Base-by-base conservation (phyloP, 2,888 invertebrate species). In the Pristionchus japonicus region DNA sequence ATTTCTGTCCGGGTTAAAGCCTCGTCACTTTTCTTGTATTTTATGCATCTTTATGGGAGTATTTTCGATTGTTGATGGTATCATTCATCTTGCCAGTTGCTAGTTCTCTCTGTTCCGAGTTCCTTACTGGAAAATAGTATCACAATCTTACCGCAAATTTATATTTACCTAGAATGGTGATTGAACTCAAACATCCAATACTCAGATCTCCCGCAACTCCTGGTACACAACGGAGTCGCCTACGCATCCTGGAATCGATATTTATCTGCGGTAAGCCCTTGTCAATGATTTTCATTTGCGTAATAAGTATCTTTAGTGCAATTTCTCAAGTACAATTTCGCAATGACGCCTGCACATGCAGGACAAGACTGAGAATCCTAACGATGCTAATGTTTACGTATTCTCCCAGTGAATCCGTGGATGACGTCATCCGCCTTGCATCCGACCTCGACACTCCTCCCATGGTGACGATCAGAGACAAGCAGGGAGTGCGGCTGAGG, bases 131-230 rank as follows among this genome's bases (percentile, higher is more conserved):
- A n/a, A n/a, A n/a, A n/a, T n/a, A n/a, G n/a, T n/a, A n/a, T n/a
- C n/a, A n/a, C n/a, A n/a, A n/a, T n/a, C n/a, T n/a, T n/a, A n/a
- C n/a, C n/a, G n/a, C n/a, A n/a, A n/a, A n/a, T n/a, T n/a, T n/a
- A n/a, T n/a, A n/a, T n/a, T n/a, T n/a, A n/a, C n/a, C n/a, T n/a
- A n/a, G n/a, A n/a, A n/a, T n/a, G n/a, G n/a, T n/a, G n/a, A n/a
- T 17, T 23, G 40, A 34, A 31, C 4, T 80, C 49, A 61, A 31
- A 11, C 15, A 61, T 37, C n/a, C 15, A 20, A 13, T 80, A 34
- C n/a, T 9, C 88, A 92, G 92, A 90, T 92, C 87, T 88, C 91
- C 20, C 89, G 90, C 31, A 92, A 91, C 87, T 92, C 92, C 0
- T 91, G 92, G 91, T 91, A 90, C 80, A 80, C 89, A 11, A 74